Conservation (phyloP, 2,888 invertebrate species). For the Acrobasis consociella region DNA sequence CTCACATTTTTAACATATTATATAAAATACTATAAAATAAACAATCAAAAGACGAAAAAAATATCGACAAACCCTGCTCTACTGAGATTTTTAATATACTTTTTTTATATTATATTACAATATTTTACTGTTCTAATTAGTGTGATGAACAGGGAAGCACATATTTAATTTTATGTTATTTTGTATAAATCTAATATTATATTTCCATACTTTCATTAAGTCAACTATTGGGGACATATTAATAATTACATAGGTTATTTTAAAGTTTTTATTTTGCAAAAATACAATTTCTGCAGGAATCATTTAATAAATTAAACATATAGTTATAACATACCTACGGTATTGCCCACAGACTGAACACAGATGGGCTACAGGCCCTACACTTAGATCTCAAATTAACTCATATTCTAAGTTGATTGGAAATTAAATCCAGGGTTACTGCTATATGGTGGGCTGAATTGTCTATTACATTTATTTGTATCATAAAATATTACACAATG, state of each 20-base stretch:
- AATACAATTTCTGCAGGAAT: neutral
- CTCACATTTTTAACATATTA: neutral
- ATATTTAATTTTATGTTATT: neutral
- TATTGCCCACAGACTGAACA: too few species aligned
- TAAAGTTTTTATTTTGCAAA: neutral
- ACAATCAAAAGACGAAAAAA: slow-evolving; percentile 3
- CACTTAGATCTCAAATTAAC: too few species aligned
- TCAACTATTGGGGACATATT: neutral
- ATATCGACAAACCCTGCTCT: slow-evolving; percentile 5
- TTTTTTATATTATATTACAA: slow-evolving; percentile 7
- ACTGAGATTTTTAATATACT: slow-evolving; percentile 7
- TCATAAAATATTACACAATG: too few species aligned
- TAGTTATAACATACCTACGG: too few species aligned
- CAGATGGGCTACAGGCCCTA: too few species aligned
- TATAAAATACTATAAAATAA: slow-evolving; percentile 3
- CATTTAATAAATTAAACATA: too few species aligned
- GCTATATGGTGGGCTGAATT: too few species aligned
- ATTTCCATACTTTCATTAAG: neutral
- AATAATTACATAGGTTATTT: neutral
- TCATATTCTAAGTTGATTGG: too few species aligned
- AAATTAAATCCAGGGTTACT: too few species aligned
- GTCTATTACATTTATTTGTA: too few species aligned
- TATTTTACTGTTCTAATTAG: neutral
- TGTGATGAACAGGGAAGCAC: neutral
- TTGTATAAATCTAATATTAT: slow-evolving; percentile 1